A percentile compares a stretch with the other conserved stretches of the same genome.
Conservation (phyloP, 2,797 vertebrate genomes). For the Luscinia megarhynchos region DNA sequence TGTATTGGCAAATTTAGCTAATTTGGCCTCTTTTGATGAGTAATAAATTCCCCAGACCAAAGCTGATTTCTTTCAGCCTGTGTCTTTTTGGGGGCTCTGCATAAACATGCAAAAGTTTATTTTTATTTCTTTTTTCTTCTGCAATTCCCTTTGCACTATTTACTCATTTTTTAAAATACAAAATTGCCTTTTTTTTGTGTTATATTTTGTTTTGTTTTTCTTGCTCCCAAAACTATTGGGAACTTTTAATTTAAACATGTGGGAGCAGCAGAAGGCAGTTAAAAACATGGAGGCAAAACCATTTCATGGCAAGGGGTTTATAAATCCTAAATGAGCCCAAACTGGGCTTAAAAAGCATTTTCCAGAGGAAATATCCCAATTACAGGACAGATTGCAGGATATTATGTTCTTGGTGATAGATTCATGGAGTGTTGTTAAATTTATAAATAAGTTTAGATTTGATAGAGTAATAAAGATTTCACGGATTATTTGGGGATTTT, state of each 20-base stretch:
- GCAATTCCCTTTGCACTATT: background rate
- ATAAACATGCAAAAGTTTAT: background rate
- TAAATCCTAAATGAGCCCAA: conserved; percentile 19
- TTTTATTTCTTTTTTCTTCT: background rate
- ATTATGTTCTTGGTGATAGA: background rate
- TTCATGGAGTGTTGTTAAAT: background rate
- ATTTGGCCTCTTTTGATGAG: background rate
- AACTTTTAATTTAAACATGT: background rate
- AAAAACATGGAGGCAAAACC: background rate
- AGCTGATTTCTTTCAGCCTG: background rate
- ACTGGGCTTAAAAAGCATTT: background rate
- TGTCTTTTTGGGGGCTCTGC: background rate
- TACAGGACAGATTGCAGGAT: background rate
- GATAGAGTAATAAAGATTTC: background rate
- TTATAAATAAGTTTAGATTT: background rate
- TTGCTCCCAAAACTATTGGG: background rate
- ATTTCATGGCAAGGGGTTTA: conserved; percentile 9
- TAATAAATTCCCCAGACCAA: background rate
- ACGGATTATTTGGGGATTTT: background rate
- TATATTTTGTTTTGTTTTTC: background rate
- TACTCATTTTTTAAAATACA: background rate
- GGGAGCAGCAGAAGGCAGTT: background rate
- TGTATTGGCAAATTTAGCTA: background rate
- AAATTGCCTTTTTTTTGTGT: background rate
- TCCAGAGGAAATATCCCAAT: background rate